A percentile compares a stretch with the other conserved stretches of the same genome.
phyloP scores from a whole-genome alignment of 2,113 vertebrate species.

The Emydocephalus ijimae region DNA sequence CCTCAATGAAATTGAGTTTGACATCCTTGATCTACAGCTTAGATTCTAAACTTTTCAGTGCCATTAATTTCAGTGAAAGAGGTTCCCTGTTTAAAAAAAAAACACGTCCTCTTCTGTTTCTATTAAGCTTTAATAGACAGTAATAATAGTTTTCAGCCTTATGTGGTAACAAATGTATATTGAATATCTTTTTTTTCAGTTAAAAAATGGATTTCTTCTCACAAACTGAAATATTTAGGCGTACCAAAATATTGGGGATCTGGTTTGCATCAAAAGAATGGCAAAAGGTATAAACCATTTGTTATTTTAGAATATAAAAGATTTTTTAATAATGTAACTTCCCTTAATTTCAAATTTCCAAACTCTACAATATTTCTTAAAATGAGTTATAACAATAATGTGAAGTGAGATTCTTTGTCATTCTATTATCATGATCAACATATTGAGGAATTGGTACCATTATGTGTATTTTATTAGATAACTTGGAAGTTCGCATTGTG shows the following conservation, averaged over 20 bases:
- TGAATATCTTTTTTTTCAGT: conserved; percentile 72
- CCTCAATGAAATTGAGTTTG: too few relatives aligned
- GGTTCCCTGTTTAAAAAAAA: not conserved
- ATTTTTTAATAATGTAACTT: not conserved
- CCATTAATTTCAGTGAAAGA: not conserved
- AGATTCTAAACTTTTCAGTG: not conserved
- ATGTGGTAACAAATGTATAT: conserved; percentile 3
- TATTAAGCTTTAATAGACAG: not conserved
- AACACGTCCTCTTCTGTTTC: not conserved
- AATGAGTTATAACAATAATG: not conserved
- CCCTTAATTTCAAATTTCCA: not conserved
- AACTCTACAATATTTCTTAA: not conserved
- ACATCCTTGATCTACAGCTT: not conserved
- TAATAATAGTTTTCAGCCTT: not conserved
- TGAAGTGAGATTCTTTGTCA: not conserved
- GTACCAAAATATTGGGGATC: conserved; percentile 94
- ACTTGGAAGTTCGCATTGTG: not conserved
- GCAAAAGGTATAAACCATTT: conserved; percentile 78
- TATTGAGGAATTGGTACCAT: not conserved
- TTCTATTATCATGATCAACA: not conserved
- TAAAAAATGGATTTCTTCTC: conserved; percentile 84
- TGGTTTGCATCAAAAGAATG: conserved; percentile 86
- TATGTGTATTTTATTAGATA: not conserved
- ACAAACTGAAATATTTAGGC: conserved; percentile 85
- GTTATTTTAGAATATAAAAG: conserved; percentile 16